Evolutionary conservation across 2,113 vertebrate genomes (phyloP).

Genomic region (Promerops cafer): DNA sequence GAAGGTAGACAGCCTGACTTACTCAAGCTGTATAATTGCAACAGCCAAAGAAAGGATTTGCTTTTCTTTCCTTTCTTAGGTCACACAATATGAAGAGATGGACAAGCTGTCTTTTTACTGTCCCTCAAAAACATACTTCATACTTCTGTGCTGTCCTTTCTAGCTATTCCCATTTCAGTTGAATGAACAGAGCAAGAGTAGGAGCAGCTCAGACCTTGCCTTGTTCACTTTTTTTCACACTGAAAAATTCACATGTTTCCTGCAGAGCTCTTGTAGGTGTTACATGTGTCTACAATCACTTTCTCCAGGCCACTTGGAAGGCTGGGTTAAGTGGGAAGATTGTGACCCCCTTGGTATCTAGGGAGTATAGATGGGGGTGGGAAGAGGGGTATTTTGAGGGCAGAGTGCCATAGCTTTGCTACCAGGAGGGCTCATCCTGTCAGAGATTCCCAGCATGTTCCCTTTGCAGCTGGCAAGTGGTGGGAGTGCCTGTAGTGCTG

Average conservation of each 20-base stretch:
- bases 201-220: not conserved
- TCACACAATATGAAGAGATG: not conserved
- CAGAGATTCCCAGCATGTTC: not conserved
- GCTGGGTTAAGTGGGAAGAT: not conserved
- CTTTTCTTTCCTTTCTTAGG: not conserved
- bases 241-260: not conserved
- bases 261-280: not conserved
- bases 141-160: not conserved
- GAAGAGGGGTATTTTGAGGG: not conserved
- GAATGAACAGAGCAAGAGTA: not conserved
- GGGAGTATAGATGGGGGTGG: not conserved
- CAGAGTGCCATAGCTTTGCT: not conserved
- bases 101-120: not conserved
- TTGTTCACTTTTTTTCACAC: not conserved
- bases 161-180: not conserved
- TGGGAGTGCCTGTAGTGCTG: not conserved
- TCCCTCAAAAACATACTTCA: not conserved
- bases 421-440: rapidly evolving
- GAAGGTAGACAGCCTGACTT: slow-evolving; percentile 22
- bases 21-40: not conserved
- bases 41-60: not conserved
- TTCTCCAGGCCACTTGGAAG: not conserved
- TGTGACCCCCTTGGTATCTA: not conserved
- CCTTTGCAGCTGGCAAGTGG: not conserved
- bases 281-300: not conserved